phyloP scores from a whole-genome alignment of 2,888 invertebrate genomes.

The Sceliomorpha sp. region DNA sequence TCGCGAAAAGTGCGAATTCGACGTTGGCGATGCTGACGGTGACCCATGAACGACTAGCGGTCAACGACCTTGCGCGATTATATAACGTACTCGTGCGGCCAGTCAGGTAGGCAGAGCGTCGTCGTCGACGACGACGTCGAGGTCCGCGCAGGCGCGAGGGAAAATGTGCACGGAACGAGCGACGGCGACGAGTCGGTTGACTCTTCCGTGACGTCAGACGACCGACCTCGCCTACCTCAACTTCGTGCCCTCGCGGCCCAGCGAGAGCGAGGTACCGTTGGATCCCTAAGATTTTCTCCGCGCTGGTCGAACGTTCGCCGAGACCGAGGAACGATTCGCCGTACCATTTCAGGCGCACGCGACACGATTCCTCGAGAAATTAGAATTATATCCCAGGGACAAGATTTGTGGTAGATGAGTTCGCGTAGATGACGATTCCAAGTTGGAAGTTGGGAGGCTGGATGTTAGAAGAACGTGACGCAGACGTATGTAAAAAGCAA shows the following conservation, averaged over 20 bases:
- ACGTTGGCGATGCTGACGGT: no score
- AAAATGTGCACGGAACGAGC: no score
- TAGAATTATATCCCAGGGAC: no score
- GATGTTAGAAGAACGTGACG: no score
- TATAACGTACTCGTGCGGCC: constrained; percentile 62
- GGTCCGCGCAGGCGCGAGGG: constrained; percentile 44
- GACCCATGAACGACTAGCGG: constrained; percentile 66
- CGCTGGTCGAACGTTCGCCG: constrained; percentile 28
- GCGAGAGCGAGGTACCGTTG: constrained; percentile 68
- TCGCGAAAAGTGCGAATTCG: no score
- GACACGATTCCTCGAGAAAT: no score
- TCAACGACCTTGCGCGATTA: constrained; percentile 72
- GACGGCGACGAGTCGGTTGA: constrained; percentile 41
- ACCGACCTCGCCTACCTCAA: constrained; percentile 79
- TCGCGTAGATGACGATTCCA: no score
- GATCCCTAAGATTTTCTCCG: constrained; percentile 36
- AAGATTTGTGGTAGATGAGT: no score
- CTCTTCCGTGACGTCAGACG: constrained; percentile 55
- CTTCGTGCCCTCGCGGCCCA: constrained; percentile 69
- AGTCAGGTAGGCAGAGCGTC: constrained; percentile 25
- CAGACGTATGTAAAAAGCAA: background rate
- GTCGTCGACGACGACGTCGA: no score
- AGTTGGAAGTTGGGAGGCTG: no score
- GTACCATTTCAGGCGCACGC: no score
- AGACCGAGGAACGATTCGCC: no score